Conservation (phyloP, 2,888 invertebrate genomes). For the Habroteleia sp. region DNA sequence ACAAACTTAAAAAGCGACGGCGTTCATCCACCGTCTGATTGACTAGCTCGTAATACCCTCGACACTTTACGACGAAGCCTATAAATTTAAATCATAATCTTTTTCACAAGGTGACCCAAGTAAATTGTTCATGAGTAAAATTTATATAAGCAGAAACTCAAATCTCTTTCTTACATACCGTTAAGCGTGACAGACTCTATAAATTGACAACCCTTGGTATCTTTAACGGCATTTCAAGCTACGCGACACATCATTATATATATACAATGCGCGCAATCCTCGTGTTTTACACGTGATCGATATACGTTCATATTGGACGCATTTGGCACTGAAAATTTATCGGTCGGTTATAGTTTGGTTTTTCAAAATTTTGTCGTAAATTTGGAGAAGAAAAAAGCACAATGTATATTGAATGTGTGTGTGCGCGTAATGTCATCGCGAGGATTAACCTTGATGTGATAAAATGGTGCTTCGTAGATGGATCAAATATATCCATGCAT, state of each 20-base stretch:
- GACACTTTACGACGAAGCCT: slow-evolving; percentile 27
- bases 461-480: too few species aligned
- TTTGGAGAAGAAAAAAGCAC: too few species aligned
- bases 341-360: neutral
- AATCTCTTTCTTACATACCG: slow-evolving; percentile 39
- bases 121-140: slow-evolving; percentile 35
- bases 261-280: neutral
- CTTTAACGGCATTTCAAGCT: slow-evolving; percentile 35
- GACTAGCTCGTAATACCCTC: slow-evolving; percentile 13
- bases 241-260: slow-evolving; percentile 27
- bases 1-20: neutral
- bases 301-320: neutral
- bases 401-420: too few species aligned
- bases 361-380: neutral
- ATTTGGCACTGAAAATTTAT: slow-evolving; percentile 3
- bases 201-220: slow-evolving; percentile 15
- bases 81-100: slow-evolving; percentile 44
- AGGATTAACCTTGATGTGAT: too few species aligned
- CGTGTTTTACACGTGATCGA: neutral
- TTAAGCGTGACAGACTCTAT: slow-evolving; percentile 34
- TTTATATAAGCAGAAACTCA: slow-evolving; percentile 39
- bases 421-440: too few species aligned
- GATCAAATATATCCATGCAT: too few species aligned
- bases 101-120: slow-evolving; percentile 16
- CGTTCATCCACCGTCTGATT: slow-evolving; percentile 19